Conservation (phyloP, 2,888 invertebrate genomes). For the Hoplodrina ambigua region DNA sequence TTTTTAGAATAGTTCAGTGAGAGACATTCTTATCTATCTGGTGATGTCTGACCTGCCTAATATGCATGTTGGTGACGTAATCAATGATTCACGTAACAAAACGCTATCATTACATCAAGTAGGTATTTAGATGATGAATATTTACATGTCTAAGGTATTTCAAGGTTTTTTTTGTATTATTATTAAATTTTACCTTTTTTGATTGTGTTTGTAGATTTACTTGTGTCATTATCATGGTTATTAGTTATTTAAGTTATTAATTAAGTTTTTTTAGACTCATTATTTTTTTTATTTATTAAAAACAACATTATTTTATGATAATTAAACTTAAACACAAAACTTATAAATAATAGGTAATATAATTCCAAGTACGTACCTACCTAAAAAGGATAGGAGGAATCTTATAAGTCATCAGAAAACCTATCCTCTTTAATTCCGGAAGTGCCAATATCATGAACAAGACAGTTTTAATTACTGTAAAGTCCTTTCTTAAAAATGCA, state of each 20-base stretch:
- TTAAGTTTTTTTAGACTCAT: not conserved
- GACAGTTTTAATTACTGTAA: not conserved
- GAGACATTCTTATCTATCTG: not conserved
- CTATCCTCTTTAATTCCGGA: not conserved
- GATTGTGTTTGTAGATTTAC: not conserved
- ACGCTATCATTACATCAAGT: not conserved
- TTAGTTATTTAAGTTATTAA: constrained; percentile 4
- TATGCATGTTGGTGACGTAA: constrained; percentile 44
- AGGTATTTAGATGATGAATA: constrained; percentile 7
- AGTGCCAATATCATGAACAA: constrained; percentile 5
- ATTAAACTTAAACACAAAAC: no score
- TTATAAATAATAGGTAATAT: no score
- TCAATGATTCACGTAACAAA: constrained; percentile 33
- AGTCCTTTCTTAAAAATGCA: not conserved
- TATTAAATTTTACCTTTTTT: not conserved
- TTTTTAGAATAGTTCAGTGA: not conserved
- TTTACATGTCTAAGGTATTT: not conserved
- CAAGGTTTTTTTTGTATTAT: constrained; percentile 24
- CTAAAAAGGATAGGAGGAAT: no score
- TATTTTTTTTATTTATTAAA: no score
- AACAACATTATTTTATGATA: no score
- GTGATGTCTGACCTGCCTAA: not conserved
- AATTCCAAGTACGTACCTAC: no score
- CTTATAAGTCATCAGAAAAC: no score
- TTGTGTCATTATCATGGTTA: constrained; percentile 32